Base-by-base conservation (phyloP, 2,797 vertebrate genomes). In the Serranus cabrilla region DNA sequence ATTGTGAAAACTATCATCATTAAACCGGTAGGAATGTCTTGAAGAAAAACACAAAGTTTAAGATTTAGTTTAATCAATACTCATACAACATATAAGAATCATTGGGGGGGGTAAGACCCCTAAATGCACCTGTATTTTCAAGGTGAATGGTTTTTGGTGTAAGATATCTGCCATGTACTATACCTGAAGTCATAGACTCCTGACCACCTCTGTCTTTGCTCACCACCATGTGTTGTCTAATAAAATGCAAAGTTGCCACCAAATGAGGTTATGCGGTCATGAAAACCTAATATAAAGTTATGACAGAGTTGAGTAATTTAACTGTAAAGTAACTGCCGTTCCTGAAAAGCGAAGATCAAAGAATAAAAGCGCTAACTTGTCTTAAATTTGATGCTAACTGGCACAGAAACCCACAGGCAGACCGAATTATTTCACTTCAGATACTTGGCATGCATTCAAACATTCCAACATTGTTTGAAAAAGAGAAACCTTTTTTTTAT, bases 391-490 rank as follows among this genome's bases (percentile, higher is more conserved):
- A 73, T 49, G 37, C 12, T 37, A 43, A 45, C n/a, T 69, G 34
- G 25, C 49, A 60, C 66, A 57, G 77, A 75, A 81, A 52, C 52
- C 52, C 40, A 10, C 34, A 63, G 21, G n/a, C 40, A 21, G 21
- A 34, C 11, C 72, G 55, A 67, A 58, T 43, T 42, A 42, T 67
- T 74, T 34, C 21, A 60, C 46, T 59, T 83, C 25, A 25, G 47
- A 54, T 49, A 11, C 57, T 59, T 79, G 71, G 42, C 70, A 2
- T 34, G 16, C 21, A 50, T 34, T 76, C 59, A 62, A 13, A 81
- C 62, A 83, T 83, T 83, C 57, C 75, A 46, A 1, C 31, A 5
- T 17, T 7, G 27, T 63, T 54, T 50, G 55, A 40, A 47, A 54
- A 54, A 54, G 34, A 63, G 57, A 66, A 20, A 39, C 31, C n/a